phyloP scores from a whole-genome alignment of 2,797 vertebrate genomes.

The Anguilla obscura region DNA sequence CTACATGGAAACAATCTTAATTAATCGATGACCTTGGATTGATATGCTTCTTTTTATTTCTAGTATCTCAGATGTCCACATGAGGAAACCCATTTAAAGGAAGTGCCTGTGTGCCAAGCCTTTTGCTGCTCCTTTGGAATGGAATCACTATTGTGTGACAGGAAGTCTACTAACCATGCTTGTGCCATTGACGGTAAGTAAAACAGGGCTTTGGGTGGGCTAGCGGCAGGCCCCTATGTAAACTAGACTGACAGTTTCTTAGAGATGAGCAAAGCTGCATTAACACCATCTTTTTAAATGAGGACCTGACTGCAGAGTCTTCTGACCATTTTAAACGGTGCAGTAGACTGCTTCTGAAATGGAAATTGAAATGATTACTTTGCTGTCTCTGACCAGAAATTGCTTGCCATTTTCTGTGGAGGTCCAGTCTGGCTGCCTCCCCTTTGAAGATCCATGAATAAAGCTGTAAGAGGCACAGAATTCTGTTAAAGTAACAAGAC shows the following conservation, averaged over 20 bases:
- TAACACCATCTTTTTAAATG: not conserved
- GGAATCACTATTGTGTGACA: conserved; percentile 4
- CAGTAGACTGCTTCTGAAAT: not conserved
- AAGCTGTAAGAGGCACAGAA: not conserved
- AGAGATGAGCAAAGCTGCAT: not conserved
- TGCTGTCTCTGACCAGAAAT: not conserved
- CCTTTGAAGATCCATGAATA: not conserved
- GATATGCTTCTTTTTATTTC: not conserved
- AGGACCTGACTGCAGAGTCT: not conserved
- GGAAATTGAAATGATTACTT: not conserved
- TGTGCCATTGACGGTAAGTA: conserved; percentile 10
- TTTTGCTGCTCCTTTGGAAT: conserved; percentile 8
- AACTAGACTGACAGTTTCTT: not conserved
- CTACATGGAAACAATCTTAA: not conserved
- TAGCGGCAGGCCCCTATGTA: not conserved
- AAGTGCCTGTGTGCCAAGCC: not conserved
- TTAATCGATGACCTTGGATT: not conserved
- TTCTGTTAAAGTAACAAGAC: not conserved
- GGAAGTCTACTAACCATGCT: not conserved
- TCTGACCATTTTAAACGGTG: not conserved
- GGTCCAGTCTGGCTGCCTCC: not conserved
- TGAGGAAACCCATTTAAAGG: not conserved
- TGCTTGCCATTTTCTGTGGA: not conserved
- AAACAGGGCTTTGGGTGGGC: not conserved
- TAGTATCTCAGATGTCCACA: conserved; percentile 13